These are phyloP conservation scores for Tursiops truncatus DNA, from an alignment of 2,113 vertebrate genomes.

Conservation along the genomic window DNA sequence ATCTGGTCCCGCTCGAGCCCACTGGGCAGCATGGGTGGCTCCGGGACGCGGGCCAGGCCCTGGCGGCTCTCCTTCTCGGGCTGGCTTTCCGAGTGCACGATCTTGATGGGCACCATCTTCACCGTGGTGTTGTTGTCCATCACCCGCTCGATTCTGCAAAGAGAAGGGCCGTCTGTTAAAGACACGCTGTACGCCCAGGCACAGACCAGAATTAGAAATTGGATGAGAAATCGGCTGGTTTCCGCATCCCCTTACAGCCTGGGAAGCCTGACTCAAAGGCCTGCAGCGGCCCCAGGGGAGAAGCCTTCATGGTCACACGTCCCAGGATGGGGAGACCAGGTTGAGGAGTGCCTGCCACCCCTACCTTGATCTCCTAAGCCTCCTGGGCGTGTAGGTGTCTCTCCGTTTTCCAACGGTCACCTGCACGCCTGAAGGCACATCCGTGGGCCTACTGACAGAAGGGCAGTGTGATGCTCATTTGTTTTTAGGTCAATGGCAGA, in stretches of 20 bases:
- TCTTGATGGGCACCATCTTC: conserved; percentile 97
- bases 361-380: not conserved
- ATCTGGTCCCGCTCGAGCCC: conserved; percentile 83
- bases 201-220: fast-evolving
- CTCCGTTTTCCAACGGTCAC: not conserved
- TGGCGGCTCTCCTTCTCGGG: conserved; percentile 90
- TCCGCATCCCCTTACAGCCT: not conserved
- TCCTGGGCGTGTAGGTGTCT: not conserved
- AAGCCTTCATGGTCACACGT: fast-evolving
- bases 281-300: fast-evolving
- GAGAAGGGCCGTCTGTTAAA: not conserved
- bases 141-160: conserved; percentile 84
- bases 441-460: not conserved
- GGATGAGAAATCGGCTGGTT: not conserved
- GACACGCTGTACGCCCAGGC: fast-evolving
- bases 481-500: not conserved
- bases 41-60: conserved; percentile 84
- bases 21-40: conserved; percentile 77
- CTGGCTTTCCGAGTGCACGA: conserved; percentile 91
- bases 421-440: fast-evolving
- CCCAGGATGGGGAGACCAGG: not conserved
- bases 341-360: not conserved
- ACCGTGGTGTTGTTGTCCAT: conserved; percentile 87
- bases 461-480: not conserved
- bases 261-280: not conserved